Evolutionary conservation across 1,140 invertebrate genomes (phyloP), one percentile per base, ranked within the genome.

Genomic region (Microplitis demolitor): DNA sequence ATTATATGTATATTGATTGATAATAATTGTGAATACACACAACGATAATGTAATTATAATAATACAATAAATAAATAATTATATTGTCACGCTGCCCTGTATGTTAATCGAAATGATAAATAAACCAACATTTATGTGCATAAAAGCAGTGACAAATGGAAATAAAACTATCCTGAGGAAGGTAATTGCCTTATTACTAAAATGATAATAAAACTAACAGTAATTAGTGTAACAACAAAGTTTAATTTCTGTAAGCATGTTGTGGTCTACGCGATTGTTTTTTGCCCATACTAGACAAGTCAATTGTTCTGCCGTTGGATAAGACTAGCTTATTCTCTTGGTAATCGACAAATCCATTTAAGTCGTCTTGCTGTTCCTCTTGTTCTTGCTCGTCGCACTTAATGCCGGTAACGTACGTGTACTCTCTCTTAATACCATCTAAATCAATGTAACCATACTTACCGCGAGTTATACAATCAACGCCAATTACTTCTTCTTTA

Each of bases 391-490:
- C 90, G 69, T 90, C 87, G 76, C 92, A 93, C 50, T 86, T 89
- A 63, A 92, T 92, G 13, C 92, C 92, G 51, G 91, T 92, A 76
- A 91, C 91, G 78, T 93, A 93, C 67, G 90, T 90, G 79, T 93
- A 93, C 78, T 93, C 92, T 1, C 92, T 88, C 74, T 91, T 90
- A 51, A 91, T 78, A 76, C 93, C 93, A 78, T 95, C 94, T 0
- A 93, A 93, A 85, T 95, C 94, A 35, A 94, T 88, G 84, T 95
- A 95, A 35, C 94, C 94, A 78, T 95, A 95, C 80, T 93, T 94
- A 56, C 94, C 94, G 45, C 92, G 85, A 4, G 93, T 94, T 53
- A 95, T 88, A 81, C 94, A 95, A 79, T 95, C 93, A 13, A 90
- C 87, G 66, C 94, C 94, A 76, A 95, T 93, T 4, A 91, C 90